phyloP scores from a whole-genome alignment of 2,797 vertebrate species.

The Poliocrania exsul region DNA sequence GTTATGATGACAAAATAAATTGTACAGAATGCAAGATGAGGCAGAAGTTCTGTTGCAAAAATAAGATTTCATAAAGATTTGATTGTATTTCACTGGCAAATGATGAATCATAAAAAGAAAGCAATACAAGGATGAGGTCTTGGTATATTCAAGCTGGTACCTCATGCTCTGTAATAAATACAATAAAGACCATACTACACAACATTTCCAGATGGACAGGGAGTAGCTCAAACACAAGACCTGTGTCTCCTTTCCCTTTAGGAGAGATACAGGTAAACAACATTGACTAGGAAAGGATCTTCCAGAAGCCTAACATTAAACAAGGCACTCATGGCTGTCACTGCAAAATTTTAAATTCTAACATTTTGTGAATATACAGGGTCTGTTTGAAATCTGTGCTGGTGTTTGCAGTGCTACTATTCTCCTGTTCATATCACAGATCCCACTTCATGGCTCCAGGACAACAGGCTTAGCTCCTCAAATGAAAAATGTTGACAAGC shows the following conservation, averaged over 20 bases:
- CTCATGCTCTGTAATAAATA: neutral
- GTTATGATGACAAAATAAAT: neutral
- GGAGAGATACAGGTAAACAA: neutral
- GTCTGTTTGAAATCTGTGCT: neutral
- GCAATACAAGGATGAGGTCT: neutral
- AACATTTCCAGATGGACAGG: neutral
- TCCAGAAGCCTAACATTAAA: neutral
- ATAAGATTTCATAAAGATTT: neutral
- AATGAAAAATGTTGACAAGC: neutral
- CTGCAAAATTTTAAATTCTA: neutral
- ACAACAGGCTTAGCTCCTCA: neutral
- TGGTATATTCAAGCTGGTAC: neutral
- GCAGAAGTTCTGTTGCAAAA: neutral
- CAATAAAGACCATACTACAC: neutral
- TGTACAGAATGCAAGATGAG: neutral
- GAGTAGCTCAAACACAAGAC: neutral
- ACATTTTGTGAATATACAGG: neutral
- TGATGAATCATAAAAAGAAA: neutral
- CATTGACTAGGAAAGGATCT: neutral
- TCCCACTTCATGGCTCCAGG: neutral
- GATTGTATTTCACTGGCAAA: neutral
- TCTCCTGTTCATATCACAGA: neutral
- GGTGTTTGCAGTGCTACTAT: neutral
- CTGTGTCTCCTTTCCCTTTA: neutral
- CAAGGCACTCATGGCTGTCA: neutral